These are phyloP conservation scores for Amphimedon queenslandica DNA, from an alignment of 37 sponge, comb jelly and placozoan genomes.

Conservation along the genomic window DNA sequence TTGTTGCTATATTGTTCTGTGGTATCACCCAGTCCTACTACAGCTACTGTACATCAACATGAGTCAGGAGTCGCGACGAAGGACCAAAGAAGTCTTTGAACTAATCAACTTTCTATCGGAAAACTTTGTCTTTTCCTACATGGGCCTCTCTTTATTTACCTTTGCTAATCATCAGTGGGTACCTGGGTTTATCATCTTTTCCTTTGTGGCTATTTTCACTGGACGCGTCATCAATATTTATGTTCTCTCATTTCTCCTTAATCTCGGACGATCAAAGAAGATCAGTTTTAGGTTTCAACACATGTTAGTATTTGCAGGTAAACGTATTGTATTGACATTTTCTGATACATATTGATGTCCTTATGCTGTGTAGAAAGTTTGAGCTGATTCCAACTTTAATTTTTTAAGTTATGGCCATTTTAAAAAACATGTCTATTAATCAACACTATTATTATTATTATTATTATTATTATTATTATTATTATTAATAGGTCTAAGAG, in stretches of 20 bases:
- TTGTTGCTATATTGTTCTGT: constrained; percentile 96
- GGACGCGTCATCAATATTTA: constrained; percentile 85
- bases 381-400: no score
- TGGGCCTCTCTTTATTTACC: constrained; percentile 91
- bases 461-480: not conserved
- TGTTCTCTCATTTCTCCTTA: constrained; percentile 80
- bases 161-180: constrained; percentile 83
- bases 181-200: constrained; percentile 86
- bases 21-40: constrained; percentile 96
- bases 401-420: no score
- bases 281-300: constrained; percentile 90
- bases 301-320: constrained; percentile 94
- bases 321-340: not conserved
- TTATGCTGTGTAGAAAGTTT: no score
- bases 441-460: no score
- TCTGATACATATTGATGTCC: no score
- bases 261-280: constrained; percentile 66
- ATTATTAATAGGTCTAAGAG: constrained; percentile 71
- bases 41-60: constrained; percentile 91
- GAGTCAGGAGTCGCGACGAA: constrained; percentile 66
- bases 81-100: constrained; percentile 90
- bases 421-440: no score
- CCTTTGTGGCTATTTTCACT: constrained; percentile 86
- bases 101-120: constrained; percentile 92
- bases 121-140: constrained; percentile 97